Conservation (phyloP, 2,888 invertebrate species). For the Nemoura dubitans region DNA sequence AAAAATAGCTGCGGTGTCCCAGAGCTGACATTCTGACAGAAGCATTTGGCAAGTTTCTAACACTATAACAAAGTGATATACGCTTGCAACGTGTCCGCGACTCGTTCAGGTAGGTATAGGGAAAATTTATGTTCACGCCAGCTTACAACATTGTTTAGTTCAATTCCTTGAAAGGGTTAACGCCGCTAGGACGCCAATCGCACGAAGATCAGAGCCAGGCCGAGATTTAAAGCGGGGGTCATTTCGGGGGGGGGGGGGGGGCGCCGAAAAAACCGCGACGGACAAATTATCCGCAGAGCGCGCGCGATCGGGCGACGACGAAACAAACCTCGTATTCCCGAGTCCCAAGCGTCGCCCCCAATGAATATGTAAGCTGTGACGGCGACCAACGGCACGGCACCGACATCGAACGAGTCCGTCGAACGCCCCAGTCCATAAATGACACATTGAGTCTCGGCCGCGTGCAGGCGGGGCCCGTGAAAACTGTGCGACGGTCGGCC, state of each 20-base stretch:
- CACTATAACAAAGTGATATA: not conserved
- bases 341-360: not conserved
- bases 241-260: not conserved
- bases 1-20: not conserved
- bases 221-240: not conserved
- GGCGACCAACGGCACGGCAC: not conserved
- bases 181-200: not conserved
- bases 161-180: not conserved
- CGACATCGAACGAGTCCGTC: not conserved
- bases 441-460: constrained; percentile 25
- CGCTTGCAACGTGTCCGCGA: not conserved
- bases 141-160: not conserved
- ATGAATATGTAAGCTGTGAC: constrained; percentile 22
- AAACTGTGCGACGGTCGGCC: not conserved
- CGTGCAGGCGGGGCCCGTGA: constrained; percentile 9
- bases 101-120: not conserved
- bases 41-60: not conserved
- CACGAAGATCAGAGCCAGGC: not conserved
- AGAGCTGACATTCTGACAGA: not conserved
- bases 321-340: too few relatives aligned
- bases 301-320: not conserved
- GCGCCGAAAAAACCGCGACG: not conserved
- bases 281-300: not conserved
- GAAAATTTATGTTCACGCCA: not conserved
- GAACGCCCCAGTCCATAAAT: constrained; percentile 21